Conservation (phyloP, 2,888 invertebrate genomes). For the Agelastica alni region DNA sequence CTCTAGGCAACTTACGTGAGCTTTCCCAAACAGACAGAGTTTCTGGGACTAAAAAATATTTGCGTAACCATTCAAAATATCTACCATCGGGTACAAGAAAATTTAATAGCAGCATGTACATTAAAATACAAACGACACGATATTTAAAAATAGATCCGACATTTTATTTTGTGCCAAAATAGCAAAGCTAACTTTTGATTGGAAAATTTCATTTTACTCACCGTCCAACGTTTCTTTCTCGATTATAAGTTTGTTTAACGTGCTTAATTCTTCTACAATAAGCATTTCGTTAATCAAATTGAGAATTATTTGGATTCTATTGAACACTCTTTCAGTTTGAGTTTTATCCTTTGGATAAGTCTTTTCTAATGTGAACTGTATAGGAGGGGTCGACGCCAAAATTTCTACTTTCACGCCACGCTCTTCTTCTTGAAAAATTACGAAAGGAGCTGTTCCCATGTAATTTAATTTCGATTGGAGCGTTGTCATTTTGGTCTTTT, state of each 20-base stretch:
- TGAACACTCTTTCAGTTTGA: conserved; percentile 56
- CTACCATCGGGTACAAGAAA: too few relatives aligned
- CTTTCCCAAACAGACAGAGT: too few relatives aligned
- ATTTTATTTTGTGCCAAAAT: too few relatives aligned
- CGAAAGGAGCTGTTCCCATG: conserved; percentile 45
- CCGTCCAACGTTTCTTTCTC: conserved; percentile 51
- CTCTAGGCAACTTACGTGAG: too few relatives aligned
- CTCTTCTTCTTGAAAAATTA: conserved; percentile 39
- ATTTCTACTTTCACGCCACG: conserved; percentile 52
- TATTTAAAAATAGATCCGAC: too few relatives aligned
- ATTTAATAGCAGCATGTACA: too few relatives aligned
- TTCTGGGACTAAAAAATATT: too few relatives aligned
- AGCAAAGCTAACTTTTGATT: too few relatives aligned
- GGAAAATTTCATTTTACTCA: too few relatives aligned
- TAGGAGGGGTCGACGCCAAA: conserved; percentile 46
- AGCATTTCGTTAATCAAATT: conserved; percentile 63
- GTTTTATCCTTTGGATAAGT: conserved; percentile 18
- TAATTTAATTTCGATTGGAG: conserved; percentile 4
- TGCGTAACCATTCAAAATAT: too few relatives aligned
- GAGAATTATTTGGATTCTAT: conserved; percentile 67
- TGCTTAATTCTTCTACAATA: conserved; percentile 62
- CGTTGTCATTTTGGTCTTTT: background rate
- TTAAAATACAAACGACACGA: too few relatives aligned
- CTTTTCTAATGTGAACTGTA: conserved; percentile 7
- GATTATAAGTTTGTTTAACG: conserved; percentile 60